Percentiles rank a stretch among this genome's conserved stretches.
Conservation (phyloP, 92 coral and sea anemone genomes). For the Parazoanthus darwini region DNA sequence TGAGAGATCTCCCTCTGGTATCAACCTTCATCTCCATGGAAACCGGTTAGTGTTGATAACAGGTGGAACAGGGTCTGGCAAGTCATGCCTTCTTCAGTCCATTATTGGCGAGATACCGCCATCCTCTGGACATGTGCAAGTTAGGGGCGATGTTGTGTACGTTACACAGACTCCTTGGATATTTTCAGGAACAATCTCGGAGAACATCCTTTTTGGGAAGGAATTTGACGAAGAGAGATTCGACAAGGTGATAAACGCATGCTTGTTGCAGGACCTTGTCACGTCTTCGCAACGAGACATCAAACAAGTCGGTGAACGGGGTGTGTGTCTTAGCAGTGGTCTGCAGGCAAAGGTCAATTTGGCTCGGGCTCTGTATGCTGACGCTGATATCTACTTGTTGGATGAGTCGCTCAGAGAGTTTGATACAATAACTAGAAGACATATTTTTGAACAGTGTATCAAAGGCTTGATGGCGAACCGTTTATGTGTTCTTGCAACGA, state of each 20-base stretch:
- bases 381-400: slow-evolving; percentile 35
- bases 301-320: slow-evolving; percentile 33
- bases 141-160: neutral
- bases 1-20: neutral
- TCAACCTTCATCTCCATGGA: slow-evolving; percentile 37
- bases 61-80: slow-evolving; percentile 27
- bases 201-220: slow-evolving; percentile 36
- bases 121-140: neutral
- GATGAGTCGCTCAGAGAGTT: slow-evolving; percentile 30
- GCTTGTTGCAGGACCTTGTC: slow-evolving; percentile 16
- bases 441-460: slow-evolving; percentile 19
- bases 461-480: slow-evolving; percentile 21
- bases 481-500: slow-evolving; percentile 10
- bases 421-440: neutral
- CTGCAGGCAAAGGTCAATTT: slow-evolving; percentile 12
- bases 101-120: slow-evolving; percentile 9
- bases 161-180: slow-evolving; percentile 35
- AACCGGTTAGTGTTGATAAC: slow-evolving; percentile 11
- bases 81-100: slow-evolving; percentile 29
- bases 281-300: neutral
- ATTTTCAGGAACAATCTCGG: slow-evolving; percentile 36
- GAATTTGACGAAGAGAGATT: slow-evolving; percentile 20
- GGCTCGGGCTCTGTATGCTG: slow-evolving; percentile 30
- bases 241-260: slow-evolving; percentile 7
- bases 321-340: slow-evolving; percentile 28